Evolutionary conservation across 37 sponge, comb jelly and placozoan genomes (phyloP), one percentile per base, ranked within the genome.

Genomic region (Spongia lamella): DNA sequence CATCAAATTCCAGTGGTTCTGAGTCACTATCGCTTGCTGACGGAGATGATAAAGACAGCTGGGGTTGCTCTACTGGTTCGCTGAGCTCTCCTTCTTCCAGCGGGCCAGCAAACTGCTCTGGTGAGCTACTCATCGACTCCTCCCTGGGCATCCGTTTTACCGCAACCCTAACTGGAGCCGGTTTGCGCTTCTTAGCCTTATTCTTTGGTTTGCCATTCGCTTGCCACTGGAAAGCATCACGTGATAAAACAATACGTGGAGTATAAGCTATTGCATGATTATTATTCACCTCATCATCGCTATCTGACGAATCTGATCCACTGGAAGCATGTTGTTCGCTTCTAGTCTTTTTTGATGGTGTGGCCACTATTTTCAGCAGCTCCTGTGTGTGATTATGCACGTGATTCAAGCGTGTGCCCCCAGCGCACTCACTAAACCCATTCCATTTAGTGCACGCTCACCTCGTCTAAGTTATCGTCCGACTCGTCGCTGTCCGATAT

Each of bases 261-360:
- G 7, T 43, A 43, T 9, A 43, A n/a, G n/a, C 47, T 43, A 43
- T 43, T 43, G 9, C 47, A 13, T 5, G 7, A 13, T 43, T 1
- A 7, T 49, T 4, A 43, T 77, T 39, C 24, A 93, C 94, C 72
- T 93, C 94, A 79, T 82, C 83, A 56, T 93, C 94, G 75, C 88
- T 83, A 17, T 73, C 90, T 27, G 78, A 63, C 34, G 90, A 88
- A 53, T 61, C 94, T 33, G 93, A 92, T 50, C 74, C 79, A 53
- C 85, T 92, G 24, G 79, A 83, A 30, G 43, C 60, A 19, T 66
- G 32, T 0, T 50, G 67, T 15, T 61, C 21, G 50, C 52, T 75
- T 16, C 68, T 59, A 19, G 40, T 59, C 63, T 70, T 80, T 53
- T 79, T 79, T 57, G 76, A 39, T 6, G 47, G 47, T 9, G 73